Evolutionary conservation across 2,888 invertebrate genomes (phyloP), one percentile per base, ranked within the genome.

Genomic region (Drosophila rubida): DNA sequence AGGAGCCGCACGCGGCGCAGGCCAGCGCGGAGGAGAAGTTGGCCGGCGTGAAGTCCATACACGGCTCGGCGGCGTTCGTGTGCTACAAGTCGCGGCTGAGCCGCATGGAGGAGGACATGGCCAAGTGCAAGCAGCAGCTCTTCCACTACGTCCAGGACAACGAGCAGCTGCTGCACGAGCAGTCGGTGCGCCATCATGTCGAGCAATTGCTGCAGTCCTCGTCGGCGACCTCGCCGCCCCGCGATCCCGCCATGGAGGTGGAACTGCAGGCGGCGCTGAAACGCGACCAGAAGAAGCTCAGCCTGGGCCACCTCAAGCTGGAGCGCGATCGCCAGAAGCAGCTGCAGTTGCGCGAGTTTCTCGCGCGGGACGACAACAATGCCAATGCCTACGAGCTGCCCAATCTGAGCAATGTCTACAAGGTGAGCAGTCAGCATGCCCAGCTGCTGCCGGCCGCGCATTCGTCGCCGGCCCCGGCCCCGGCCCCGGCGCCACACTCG

Each of bases 351-450:
- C 45, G 66, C 8, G 80, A 81, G 32, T 81, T 81, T 41, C 66
- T 70, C 0, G 51, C 70, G 2, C 84, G 84, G 7, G 81, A 81
- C 48, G 76, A 83, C 4, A 64, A 4, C 51, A 71, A 80, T 22
- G 84, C 69, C 42, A 78, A 80, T 4, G 62, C 64, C 32, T 78
- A 35, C 19, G 80, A 81, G 46, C 25, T 69, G 32, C 83, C 80
- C 41, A 50, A 80, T 48, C 59, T 83, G 3, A 41, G 42, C 22
- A 72, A 65, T 16, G 69, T 70, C 0, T 83, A 78, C 61, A 71
- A 69, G 50, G 44, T 39, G 2, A 67, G 62, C 39, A 72, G 59
- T 49, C 63, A 46, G 11, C 58, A 58, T 3, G 53, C 32, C 6
- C 63, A 49, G 8, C 25, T 19, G 2, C 3, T 25, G 32, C 0